Evolutionary conservation across 2,888 invertebrate species (phyloP).

Genomic region (Emesis castigata): DNA sequence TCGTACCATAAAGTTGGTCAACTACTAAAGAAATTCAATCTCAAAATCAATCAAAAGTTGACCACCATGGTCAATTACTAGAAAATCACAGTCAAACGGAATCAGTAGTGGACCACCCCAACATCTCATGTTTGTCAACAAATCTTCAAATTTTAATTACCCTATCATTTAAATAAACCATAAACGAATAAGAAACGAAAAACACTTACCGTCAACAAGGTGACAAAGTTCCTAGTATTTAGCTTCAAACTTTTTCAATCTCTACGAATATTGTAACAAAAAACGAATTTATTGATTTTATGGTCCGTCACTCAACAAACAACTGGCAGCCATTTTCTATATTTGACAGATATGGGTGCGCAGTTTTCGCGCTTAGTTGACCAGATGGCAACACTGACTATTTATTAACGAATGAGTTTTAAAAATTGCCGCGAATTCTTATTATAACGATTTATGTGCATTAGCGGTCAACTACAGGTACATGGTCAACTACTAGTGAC

Average conservation of each 20-base stretch:
- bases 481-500: slow-evolving; percentile 26
- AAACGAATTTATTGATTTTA: background rate
- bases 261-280: background rate
- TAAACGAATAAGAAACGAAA: slow-evolving; percentile 45
- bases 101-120: slow-evolving; percentile 59
- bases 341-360: slow-evolving; percentile 29
- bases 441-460: slow-evolving; percentile 16
- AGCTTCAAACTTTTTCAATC: slow-evolving; percentile 34
- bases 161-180: slow-evolving; percentile 34
- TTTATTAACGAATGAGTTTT: slow-evolving; percentile 19
- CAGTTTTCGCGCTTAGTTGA: slow-evolving; percentile 2
- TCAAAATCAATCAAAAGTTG: slow-evolving; percentile 43
- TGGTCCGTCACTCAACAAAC: background rate
- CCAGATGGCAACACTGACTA: slow-evolving; percentile 23
- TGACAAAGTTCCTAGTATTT: slow-evolving; percentile 58
- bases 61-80: slow-evolving; percentile 57
- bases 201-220: slow-evolving; percentile 60
- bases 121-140: slow-evolving; percentile 37
- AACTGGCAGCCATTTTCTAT: slow-evolving; percentile 25
- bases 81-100: slow-evolving; percentile 57
- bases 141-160: slow-evolving; percentile 46
- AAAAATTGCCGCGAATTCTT: slow-evolving; percentile 1
- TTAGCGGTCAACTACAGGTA: slow-evolving; percentile 26
- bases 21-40: slow-evolving; percentile 55
- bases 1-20: slow-evolving; percentile 52